A percentile compares a stretch with the other conserved stretches of the same genome.
phyloP scores from a whole-genome alignment of 2,797 vertebrate species.

The Sebastolobus altivelis region DNA sequence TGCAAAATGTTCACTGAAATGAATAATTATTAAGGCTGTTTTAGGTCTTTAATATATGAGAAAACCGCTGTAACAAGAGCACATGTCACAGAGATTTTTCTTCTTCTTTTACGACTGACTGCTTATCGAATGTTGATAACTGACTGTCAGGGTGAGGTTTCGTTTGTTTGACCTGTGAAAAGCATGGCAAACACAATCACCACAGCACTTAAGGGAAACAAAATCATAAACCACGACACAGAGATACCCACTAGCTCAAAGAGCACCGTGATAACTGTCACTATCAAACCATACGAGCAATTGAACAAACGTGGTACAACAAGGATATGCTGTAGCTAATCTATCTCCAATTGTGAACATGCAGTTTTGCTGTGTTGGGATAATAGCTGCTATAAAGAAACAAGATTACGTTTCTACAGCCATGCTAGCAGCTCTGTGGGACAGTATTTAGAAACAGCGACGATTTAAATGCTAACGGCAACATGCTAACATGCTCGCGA shows the following conservation, averaged over 20 bases:
- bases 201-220: slow-evolving; percentile 14
- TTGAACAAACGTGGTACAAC: slow-evolving; percentile 25
- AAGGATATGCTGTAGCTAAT: slow-evolving; percentile 12
- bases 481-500: background rate
- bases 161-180: slow-evolving; percentile 33
- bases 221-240: slow-evolving; percentile 25
- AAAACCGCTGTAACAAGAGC: background rate
- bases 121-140: slow-evolving; percentile 26
- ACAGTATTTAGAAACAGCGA: background rate
- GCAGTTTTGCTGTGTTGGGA: background rate
- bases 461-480: background rate
- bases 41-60: background rate
- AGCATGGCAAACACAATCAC: slow-evolving; percentile 46
- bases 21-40: background rate
- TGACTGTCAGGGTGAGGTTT: slow-evolving; percentile 2
- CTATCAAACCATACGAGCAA: slow-evolving; percentile 9
- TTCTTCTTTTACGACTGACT: background rate
- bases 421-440: background rate
- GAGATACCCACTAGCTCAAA: slow-evolving; percentile 3
- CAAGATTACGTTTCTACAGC: background rate
- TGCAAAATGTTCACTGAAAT: background rate
- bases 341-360: slow-evolving; percentile 21
- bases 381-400: slow-evolving; percentile 17
- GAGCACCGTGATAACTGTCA: slow-evolving; percentile 13
- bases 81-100: background rate